Evolutionary conservation across 2,113 vertebrate species (phyloP).

Genomic region (Sula dactylatra): DNA sequence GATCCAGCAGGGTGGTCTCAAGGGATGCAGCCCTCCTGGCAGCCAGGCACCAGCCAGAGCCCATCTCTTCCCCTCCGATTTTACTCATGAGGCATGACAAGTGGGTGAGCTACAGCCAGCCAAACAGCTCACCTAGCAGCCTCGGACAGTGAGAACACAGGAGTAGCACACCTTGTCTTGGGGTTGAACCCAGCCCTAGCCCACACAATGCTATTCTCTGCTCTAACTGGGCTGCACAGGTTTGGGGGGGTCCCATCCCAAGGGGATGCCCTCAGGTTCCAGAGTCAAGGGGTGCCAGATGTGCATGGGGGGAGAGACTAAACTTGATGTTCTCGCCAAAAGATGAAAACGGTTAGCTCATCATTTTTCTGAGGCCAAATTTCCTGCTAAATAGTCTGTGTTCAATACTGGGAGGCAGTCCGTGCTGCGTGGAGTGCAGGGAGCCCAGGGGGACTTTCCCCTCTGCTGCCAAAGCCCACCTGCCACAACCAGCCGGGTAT

Average conservation of each 20-base stretch:
- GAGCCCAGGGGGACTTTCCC: neutral
- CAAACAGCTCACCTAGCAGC: neutral
- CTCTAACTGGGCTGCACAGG: neutral
- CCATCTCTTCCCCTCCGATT: neutral
- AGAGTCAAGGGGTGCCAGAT: neutral
- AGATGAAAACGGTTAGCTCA: neutral
- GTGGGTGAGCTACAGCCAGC: neutral
- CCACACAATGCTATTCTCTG: neutral
- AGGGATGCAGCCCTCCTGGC: neutral
- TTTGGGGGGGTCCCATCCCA: neutral
- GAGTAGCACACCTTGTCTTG: accelerated
- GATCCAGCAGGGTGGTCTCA: neutral
- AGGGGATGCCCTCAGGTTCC: neutral
- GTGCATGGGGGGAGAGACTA: neutral
- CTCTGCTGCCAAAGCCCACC: neutral
- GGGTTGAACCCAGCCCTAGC: neutral
- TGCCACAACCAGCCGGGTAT: neutral
- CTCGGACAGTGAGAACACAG: neutral
- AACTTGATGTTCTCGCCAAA: neutral
- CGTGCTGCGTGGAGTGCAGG: neutral
- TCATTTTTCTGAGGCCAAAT: neutral
- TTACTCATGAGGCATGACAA: neutral
- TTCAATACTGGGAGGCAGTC: neutral
- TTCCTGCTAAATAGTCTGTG: neutral
- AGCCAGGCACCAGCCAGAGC: neutral